phyloP scores from a whole-genome alignment of 2,797 vertebrate genomes.

The Philypnodon macrostomus region DNA sequence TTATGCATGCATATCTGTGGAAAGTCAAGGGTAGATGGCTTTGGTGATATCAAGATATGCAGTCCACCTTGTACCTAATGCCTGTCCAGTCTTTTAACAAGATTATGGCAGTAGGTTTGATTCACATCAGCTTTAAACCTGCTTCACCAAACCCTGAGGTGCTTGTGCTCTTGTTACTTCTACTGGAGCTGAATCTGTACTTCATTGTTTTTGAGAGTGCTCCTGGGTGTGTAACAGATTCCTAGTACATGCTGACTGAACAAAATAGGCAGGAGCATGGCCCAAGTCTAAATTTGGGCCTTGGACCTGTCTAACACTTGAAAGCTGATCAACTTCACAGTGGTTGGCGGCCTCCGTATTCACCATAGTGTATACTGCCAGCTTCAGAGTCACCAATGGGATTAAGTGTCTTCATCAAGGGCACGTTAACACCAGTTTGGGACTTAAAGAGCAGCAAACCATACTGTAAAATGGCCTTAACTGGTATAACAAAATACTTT shows the following conservation, averaged over 20 bases:
- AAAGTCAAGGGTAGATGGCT: too few relatives aligned
- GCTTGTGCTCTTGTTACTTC: not conserved
- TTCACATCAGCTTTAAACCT: not conserved
- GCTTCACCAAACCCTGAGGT: conserved; percentile 1
- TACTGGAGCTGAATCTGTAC: conserved; percentile 7
- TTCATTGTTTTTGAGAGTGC: conserved; percentile 26
- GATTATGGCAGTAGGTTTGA: too few relatives aligned
- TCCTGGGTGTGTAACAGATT: conserved; percentile 12
- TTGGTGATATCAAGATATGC: too few relatives aligned
- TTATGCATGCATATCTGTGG: too few relatives aligned
- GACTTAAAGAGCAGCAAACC: too few relatives aligned
- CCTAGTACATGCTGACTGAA: conserved; percentile 17
- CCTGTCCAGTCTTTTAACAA: too few relatives aligned
- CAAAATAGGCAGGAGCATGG: conserved; percentile 10
- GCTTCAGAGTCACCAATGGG: conserved; percentile 22
- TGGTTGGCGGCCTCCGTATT: conserved; percentile 34
- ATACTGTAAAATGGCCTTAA: too few relatives aligned
- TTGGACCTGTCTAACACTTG: conserved; percentile 40
- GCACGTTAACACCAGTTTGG: conserved; percentile 32
- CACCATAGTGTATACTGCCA: conserved; percentile 22
- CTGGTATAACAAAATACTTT: too few relatives aligned
- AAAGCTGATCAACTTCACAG: conserved; percentile 46
- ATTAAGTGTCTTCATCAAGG: conserved; percentile 48
- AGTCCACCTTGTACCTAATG: too few relatives aligned
- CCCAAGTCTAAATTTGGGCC: conserved; percentile 28